These are phyloP conservation scores for Cairina moschata DNA, from an alignment of 2,113 vertebrate genomes.

Conservation along the genomic window DNA sequence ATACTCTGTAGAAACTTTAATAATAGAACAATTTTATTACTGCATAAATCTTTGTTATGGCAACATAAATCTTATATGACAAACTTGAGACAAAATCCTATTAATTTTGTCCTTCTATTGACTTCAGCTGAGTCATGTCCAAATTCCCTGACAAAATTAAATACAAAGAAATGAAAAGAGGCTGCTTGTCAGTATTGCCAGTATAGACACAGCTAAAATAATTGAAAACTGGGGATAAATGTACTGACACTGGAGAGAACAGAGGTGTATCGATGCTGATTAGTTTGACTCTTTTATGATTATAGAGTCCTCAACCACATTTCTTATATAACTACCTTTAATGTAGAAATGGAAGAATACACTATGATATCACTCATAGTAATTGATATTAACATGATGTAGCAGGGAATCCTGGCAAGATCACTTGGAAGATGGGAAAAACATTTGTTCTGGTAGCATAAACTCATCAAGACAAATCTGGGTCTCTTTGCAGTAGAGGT, in stretches of 20 bases:
- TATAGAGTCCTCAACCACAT: not conserved
- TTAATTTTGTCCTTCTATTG: not conserved
- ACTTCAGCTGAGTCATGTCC: conserved; percentile 5
- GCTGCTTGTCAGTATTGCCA: not conserved
- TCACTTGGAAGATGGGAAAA: not conserved
- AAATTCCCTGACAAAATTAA: not conserved
- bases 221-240: not conserved
- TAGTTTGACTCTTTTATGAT: not conserved
- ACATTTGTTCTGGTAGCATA: not conserved
- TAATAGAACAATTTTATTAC: conserved; percentile 38
- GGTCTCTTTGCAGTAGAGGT: not conserved
- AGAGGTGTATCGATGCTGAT: not conserved
- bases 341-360: not conserved
- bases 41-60: conserved; percentile 20
- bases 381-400: not conserved
- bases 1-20: not conserved
- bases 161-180: not conserved
- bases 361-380: not conserved
- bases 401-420: not conserved
- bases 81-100: conserved; percentile 36
- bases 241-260: not conserved
- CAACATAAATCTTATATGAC: conserved; percentile 23
- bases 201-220: not conserved
- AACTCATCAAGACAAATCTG: not conserved
- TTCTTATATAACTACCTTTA: not conserved